phyloP scores from a whole-genome alignment of 2,888 invertebrate genomes.

The Conistra vaccinii region DNA sequence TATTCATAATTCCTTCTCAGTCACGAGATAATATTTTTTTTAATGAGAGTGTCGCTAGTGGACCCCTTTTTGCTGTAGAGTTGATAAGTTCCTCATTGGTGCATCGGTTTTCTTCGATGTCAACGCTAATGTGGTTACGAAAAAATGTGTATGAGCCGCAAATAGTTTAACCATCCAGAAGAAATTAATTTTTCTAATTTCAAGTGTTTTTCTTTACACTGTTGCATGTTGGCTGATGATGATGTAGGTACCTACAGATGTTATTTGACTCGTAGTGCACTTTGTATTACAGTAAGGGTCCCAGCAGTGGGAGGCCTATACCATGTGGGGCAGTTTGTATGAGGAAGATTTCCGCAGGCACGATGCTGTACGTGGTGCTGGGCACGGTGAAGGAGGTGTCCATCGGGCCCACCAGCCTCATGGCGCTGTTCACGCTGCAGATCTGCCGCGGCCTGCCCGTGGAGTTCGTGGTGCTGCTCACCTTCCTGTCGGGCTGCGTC shows the following conservation, averaged over 20 bases:
- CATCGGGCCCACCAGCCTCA: conserved; percentile 98
- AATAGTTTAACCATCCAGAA: not conserved
- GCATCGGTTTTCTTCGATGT: not conserved
- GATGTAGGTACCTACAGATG: too few relatives aligned
- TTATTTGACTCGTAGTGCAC: not conserved
- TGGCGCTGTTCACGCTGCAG: conserved; percentile 96
- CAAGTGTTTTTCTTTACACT: not conserved
- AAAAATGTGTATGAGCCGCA: not conserved
- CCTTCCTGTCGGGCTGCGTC: conserved; percentile 94
- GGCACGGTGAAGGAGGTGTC: conserved; percentile 97
- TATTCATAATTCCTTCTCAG: too few relatives aligned
- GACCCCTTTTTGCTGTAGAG: not conserved
- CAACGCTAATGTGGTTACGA: not conserved
- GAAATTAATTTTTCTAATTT: not conserved
- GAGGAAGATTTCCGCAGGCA: conserved; percentile 84
- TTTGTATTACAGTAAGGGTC: not conserved
- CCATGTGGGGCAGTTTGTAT: not conserved
- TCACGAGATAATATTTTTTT: too few relatives aligned
- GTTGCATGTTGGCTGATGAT: not conserved
- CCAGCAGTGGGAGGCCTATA: not conserved
- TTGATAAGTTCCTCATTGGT: not conserved
- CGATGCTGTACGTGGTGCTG: conserved; percentile 96
- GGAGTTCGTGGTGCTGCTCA: conserved; percentile 94
- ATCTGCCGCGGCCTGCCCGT: conserved; percentile 93
- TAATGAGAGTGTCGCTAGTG: too few relatives aligned